A percentile compares a stretch with the other conserved stretches of the same genome.
Conservation (phyloP, 2,888 invertebrate genomes). For the Drosophila limbata region DNA sequence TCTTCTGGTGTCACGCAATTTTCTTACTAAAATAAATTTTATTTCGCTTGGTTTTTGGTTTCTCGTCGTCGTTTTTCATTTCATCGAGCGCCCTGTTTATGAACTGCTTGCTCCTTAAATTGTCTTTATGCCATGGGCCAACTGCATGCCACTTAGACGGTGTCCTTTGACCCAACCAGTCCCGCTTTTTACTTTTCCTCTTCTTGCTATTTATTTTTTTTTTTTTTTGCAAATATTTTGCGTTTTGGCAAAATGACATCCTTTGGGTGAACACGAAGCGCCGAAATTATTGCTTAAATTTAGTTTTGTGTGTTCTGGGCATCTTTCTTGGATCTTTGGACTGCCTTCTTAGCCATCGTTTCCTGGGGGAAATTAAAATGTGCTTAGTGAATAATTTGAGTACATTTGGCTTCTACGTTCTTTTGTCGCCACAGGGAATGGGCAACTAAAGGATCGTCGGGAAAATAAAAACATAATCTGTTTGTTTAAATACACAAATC, state of each 20-base stretch:
- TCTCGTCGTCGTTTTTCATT: conserved; percentile 60
- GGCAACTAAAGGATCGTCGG: background rate
- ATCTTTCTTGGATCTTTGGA: conserved; percentile 26
- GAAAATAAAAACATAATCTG: background rate
- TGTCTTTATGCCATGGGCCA: conserved; percentile 71
- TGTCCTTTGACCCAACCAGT: conserved; percentile 56
- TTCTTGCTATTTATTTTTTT: conserved; percentile 10
- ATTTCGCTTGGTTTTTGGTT: conserved; percentile 56
- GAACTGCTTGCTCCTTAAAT: conserved; percentile 70
- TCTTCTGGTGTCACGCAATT: conserved; percentile 78
- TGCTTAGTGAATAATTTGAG: conserved; percentile 56
- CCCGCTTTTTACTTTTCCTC: conserved; percentile 1
- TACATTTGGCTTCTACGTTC: conserved; percentile 46
- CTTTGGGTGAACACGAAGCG: conserved; percentile 51
- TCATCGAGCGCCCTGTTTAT: conserved; percentile 69
- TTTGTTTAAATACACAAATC: background rate
- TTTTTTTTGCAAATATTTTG: conserved; percentile 54
- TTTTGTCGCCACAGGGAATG: conserved; percentile 27
- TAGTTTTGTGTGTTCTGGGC: conserved; percentile 47
- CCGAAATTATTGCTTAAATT: conserved; percentile 53
- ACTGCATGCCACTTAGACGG: conserved; percentile 62
- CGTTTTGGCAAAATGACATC: conserved; percentile 70
- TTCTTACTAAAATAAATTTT: conserved; percentile 76
- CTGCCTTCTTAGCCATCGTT: conserved; percentile 60
- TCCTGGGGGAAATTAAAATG: conserved; percentile 77